A percentile compares a stretch with the other conserved stretches of the same genome.
Evolutionary conservation across 2,888 invertebrate genomes (phyloP).

Genomic region (Epistrophella euchroma): DNA sequence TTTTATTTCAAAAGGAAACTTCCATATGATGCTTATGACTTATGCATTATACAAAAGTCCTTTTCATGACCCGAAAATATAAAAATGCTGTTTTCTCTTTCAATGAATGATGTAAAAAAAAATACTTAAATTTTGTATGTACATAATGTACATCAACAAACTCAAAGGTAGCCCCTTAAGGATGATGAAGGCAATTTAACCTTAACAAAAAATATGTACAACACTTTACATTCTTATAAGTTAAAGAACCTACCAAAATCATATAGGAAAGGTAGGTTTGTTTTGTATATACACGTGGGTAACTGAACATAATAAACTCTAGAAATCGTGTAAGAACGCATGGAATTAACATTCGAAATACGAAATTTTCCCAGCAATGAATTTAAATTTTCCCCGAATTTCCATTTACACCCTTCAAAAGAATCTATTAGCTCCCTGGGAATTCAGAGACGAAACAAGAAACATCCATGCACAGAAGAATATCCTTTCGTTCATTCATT

Average conservation of each 20-base stretch:
- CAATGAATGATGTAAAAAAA: constrained; percentile 23
- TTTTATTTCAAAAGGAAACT: constrained; percentile 27
- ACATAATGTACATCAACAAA: not conserved
- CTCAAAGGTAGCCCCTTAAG: constrained; percentile 29
- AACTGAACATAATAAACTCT: constrained; percentile 17
- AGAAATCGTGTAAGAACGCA: constrained; percentile 53
- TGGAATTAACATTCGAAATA: constrained; percentile 64
- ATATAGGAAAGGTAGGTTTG: no score
- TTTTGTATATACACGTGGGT: not conserved
- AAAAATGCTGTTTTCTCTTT: constrained; percentile 9
- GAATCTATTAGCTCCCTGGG: constrained; percentile 33
- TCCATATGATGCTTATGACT: constrained; percentile 38
- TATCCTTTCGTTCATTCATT: constrained; percentile 14
- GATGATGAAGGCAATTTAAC: constrained; percentile 47
- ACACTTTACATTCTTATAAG: constrained; percentile 4
- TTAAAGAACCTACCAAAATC: constrained; percentile 10
- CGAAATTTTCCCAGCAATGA: constrained; percentile 55
- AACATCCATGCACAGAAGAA: not conserved
- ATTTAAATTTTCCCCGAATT: constrained; percentile 65
- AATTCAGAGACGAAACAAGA: not conserved
- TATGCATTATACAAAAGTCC: constrained; percentile 34
- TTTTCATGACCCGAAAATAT: constrained; percentile 33
- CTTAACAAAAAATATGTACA: constrained; percentile 2
- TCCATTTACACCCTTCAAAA: constrained; percentile 54
- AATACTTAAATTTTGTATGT: not conserved